Base-by-base conservation (phyloP, 2,888 invertebrate species). In the Drosophila eohydei region DNA sequence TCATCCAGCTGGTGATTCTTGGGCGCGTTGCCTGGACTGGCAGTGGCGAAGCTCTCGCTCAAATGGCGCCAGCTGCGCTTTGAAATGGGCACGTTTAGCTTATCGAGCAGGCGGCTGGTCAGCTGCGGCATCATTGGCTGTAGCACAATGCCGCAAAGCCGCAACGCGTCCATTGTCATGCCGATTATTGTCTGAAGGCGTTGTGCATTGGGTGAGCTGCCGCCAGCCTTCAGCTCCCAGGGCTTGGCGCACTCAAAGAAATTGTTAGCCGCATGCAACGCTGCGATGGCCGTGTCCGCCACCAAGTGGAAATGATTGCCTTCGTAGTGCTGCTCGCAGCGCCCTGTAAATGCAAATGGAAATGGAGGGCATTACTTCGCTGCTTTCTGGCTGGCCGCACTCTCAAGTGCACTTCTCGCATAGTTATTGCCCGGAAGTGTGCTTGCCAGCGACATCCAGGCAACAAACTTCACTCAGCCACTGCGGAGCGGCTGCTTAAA, bases 161-260 rank as follows among this genome's bases (percentile, higher is more conserved):
- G 94, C 48, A 98, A 92, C 0, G 96, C 95, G 93, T 99, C 98
- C 93, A 98, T 94, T 28, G 97, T 95, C 50, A 98, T 92, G 90
- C 97, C 96, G 64, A 99, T 94, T 56, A 98, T 95, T 16, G 95
- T 95, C 87, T 96, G 94, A 2, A 97, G 92, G 83, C 95, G 94
- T 48, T 94, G 93, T 55, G 94, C 71, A 74, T 92, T 94, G 28
- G 85, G 78, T 60, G 74, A 61, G 4, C 28, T 61, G 56, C 44
- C 67, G 54, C 61, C 74, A 16, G 61, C 96, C 60, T 94, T 95
- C 68, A 99, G 94, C 79, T 96, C 95, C 99, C 99, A 99, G 0
- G 99, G 99, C 91, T 96, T 96, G 81, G 95, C 94, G 4, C 95
- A 93, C 89, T 98, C 97, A 87, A 99, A 96, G 94, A 98, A 97